phyloP scores from a whole-genome alignment of 2,113 vertebrate species.

The Apeltes quadracus region DNA sequence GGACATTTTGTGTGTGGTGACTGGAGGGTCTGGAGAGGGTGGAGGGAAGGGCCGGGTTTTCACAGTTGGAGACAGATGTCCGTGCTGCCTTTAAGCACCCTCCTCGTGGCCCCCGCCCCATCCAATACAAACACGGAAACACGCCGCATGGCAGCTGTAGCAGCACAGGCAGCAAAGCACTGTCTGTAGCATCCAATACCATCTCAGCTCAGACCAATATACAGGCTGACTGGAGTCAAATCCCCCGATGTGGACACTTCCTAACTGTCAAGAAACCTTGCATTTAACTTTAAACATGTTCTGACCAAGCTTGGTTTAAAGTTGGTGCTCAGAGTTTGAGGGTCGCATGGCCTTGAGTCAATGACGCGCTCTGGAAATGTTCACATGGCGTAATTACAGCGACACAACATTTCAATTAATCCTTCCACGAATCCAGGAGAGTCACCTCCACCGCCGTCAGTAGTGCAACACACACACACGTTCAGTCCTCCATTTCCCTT shows the following conservation, averaged over 20 bases:
- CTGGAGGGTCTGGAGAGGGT: constrained; percentile 22
- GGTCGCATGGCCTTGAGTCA: constrained; percentile 44
- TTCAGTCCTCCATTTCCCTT: constrained; percentile 55
- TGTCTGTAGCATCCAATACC: constrained; percentile 38
- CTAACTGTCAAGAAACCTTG: not conserved
- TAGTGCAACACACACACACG: constrained; percentile 1
- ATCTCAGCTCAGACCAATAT: constrained; percentile 41
- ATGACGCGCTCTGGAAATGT: constrained; percentile 42
- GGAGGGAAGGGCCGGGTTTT: constrained; percentile 16
- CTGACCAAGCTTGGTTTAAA: constrained; percentile 12
- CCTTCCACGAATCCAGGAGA: constrained; percentile 40
- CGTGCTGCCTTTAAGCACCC: constrained; percentile 41
- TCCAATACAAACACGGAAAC: constrained; percentile 58
- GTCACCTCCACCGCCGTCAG: constrained; percentile 40
- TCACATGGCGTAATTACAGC: constrained; percentile 18
- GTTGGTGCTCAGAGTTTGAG: constrained; percentile 16
- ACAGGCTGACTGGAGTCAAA: constrained; percentile 10
- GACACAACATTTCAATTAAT: constrained; percentile 59
- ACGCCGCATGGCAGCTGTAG: constrained; percentile 55
- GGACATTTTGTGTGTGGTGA: constrained; percentile 57
- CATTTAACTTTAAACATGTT: constrained; percentile 21
- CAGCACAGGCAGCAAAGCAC: constrained; percentile 54
- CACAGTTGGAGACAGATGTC: constrained; percentile 73
- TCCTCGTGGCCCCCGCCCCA: not conserved
- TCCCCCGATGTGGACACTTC: constrained; percentile 1